Evolutionary conservation across 2,888 invertebrate genomes (phyloP), one percentile per base, ranked within the genome.

Genomic region (Scaptomyza cyrtandrae): DNA sequence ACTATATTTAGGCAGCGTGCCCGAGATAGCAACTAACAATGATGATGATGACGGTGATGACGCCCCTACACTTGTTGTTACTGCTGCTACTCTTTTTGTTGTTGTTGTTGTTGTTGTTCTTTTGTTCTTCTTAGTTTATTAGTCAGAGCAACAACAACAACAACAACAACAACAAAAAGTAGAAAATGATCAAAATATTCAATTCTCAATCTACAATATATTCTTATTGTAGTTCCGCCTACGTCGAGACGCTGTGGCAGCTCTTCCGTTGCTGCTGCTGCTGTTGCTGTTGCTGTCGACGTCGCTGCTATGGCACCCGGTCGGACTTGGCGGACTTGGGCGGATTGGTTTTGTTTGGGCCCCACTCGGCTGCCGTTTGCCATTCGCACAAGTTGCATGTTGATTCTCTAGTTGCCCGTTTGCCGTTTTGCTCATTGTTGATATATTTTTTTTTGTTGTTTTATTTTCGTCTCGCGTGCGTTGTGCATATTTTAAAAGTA

Each of bases 351-450:
- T 16, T 14, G 19, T 41, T 59, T 67, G 43, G n/a, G 61, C 46
- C 75, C 46, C 75, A 78, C 76, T 76, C 69, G 75, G 44, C 57
- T 67, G 69, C 75, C 83, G 86, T 70, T 88, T 77, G 88, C 72
- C 77, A 74, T 86, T 84, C 83, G 83, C 75, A 79, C 83, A 83
- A 82, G 83, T 86, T 85, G 88, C 83, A 76, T 71, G 88, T 71
- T 69, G 68, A 56, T 54, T 33, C 73, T 77, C 73, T 19, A 1
- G 69, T 54, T 54, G 14, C 27, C 16, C 41, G 33, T 48, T 46
- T 56, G 52, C 24, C 35, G 4, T 41, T 45, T 45, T 48, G 35
- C 49, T 37, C 44, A 54, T 64, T 54, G 54, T 66, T 66, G 41
- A n/a, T n/a, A n/a, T n/a, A n/a, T n/a, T n/a, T n/a, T n/a, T n/a